Evolutionary conservation across 2,888 invertebrate species (phyloP), one percentile per base, ranked within the genome.

Genomic region (Tenthredo distinguenda): DNA sequence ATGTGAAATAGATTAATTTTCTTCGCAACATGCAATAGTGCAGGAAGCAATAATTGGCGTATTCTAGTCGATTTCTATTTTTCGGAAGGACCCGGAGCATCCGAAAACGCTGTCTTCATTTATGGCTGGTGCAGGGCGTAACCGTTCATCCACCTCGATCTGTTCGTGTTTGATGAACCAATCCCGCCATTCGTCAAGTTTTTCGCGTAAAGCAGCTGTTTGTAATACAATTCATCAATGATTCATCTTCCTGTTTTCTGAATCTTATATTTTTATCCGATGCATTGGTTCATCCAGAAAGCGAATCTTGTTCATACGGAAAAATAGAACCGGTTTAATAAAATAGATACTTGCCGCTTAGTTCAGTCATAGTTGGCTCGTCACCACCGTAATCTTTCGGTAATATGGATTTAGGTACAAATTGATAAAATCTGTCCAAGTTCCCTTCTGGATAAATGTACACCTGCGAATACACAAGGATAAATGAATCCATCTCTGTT

Each of bases 311-410:
- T 5, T n/a, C 18, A 15, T 15, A 15, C 3, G 4, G 10, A 47
- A 47, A 47, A 47, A 47, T 47, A 4, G 47, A 47, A 47, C 15
- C 47, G 4, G 47, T 12, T 47, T 15, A 15, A 40, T 76, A 26
- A 26, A 76, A 50, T 34, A 34, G 43, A 50, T 96, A 96, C 85
- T 94, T 94, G 84, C 94, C 94, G 87, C 94, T 91, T 3, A 95
- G 90, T 26, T 92, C 90, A 15, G 94, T 93, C 21, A 95, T 90
- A 76, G 93, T 93, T 26, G 94, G 94, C 68, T 94, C 94, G n/a
- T 94, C 92, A 0, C 96, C 96, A 2, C 96, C 96, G 93, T 95
- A 96, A 88, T 96, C 96, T 31, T 93, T 92, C 0, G 96, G 96
- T 26, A 96, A 91, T 37, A 95, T 94, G 40, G 95, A 94, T 0